Base-by-base conservation (phyloP, 2,113 vertebrate species). In the Zeus faber region DNA sequence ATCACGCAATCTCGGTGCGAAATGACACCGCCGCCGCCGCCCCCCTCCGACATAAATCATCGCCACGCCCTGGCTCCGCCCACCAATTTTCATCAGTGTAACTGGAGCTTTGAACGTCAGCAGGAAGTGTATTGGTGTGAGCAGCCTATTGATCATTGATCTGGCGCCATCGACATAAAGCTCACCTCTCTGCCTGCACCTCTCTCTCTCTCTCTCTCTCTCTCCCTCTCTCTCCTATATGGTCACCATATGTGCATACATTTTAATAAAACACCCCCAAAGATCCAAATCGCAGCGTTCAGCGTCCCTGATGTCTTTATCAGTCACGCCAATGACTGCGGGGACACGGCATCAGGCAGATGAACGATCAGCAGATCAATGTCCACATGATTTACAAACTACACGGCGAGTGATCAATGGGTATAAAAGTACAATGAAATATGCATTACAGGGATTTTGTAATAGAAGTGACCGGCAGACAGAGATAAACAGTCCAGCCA, bases 111-210 rank as follows among this genome's bases (percentile, higher is more conserved):
- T 2, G 62, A 62, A 65, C 21, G 47, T 85, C 76, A 84, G 82
- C 81, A 85, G 81, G 77, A 82, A 79, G 81, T 81, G 73, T 77
- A 51, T 77, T 67, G 58, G 77, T 80, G 74, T 72, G 75, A 79
- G 73, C 51, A 70, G 76, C 71, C 63, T 84, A 85, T 87, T 82
- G 82, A 84, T 85, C 76, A 82, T 82, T 79, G 83, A 87, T 84
- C 75, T 74, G 75, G 65, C 72, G 58, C 79, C 77, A 85, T 80
- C 58, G 81, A 85, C 81, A 63, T 50, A 21, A 72, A 64, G 59
- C 53, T 24, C 13, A 20, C 51, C 46, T 47, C 27, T 59, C 40
- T 58, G 49, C 57, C 63, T 58, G 53, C 58, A 67, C 21, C 49
- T 29, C 48, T 24, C 59, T 25, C 43, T 20, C 55, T 14, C 43